phyloP scores from a whole-genome alignment of 37 sponge, comb jelly and placozoan species.

The Geodia barretti region DNA sequence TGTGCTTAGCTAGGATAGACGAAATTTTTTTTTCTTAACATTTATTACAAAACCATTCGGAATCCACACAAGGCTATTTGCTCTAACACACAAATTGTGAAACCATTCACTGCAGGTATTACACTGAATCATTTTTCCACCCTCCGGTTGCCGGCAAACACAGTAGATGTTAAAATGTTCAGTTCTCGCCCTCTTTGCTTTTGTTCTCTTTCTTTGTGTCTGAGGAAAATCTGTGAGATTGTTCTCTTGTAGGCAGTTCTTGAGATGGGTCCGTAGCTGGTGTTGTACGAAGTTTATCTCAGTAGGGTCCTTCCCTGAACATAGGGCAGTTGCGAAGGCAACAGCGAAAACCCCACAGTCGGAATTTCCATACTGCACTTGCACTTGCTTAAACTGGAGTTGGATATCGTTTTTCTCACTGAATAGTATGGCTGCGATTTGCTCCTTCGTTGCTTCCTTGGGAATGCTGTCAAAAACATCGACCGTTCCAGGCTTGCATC shows the following conservation, averaged over 20 bases:
- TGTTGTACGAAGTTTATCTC: neutral
- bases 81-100: neutral
- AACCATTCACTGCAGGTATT: neutral
- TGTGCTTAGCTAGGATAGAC: no score
- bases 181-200: neutral
- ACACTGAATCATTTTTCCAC: neutral
- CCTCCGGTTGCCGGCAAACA: neutral
- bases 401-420: neutral
- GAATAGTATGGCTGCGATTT: slow-evolving; percentile 1
- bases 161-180: neutral
- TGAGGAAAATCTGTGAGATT: neutral
- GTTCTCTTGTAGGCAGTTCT: neutral
- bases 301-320: slow-evolving; percentile 9
- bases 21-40: no score
- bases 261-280: slow-evolving; percentile 5
- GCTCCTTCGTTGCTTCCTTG: neutral
- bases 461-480: neutral
- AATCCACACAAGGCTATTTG: neutral
- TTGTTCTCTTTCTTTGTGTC: neutral
- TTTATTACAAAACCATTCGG: no score
- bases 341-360: neutral
- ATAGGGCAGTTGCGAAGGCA: neutral
- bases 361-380: neutral
- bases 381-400: neutral
- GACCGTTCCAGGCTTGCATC: neutral